Evolutionary conservation across 2,888 invertebrate species (phyloP), one percentile per base, ranked within the genome.

Genomic region (Invenusta paracnida): DNA sequence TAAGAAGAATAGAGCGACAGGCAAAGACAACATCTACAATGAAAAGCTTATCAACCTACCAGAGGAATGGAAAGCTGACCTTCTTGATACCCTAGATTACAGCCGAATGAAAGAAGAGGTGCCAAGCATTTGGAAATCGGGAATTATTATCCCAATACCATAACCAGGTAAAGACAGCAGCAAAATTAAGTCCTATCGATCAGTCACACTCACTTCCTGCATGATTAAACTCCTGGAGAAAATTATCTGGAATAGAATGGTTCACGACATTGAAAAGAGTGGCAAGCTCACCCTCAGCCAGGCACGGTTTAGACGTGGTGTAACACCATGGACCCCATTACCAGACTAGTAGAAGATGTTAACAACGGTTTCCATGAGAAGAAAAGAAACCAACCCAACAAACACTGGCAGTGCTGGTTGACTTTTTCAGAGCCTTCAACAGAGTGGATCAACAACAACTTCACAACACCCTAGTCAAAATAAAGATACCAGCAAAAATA

Each of bases 261-360:
- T 79, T 2, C 25, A 79, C 23, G 79, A 79, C 29, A 2, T 79
- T 2, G 79, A 79, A 79, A n/a, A 2, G 23, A 79, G 23, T 5
- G 23, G 23, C 2, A 79, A 79, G 23, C 2, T 79, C 5, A 79
- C 79, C 2, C 5, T 13, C 23, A 79, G 23, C 5, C 79, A 79
- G 29, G 5, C 79, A 27, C 11, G 79, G 5, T 79, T 79, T 25
- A 11, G 79, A 13, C 5, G 23, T 13, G 79, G 11, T 5, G 23
- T 11, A 79, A n/a, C 29, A 79, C 79, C 23, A n/a, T 25, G 5
- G 79, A 79, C 29, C 23, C 5, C 11, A 79, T 79, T 11, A 23
- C 79, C 5, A 79, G 79, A 79, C 79, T 79, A 11, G 79, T 79
- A 23, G n/a, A 79, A 11, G 79, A 79, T 79, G 79, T 79, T n/a